phyloP scores from a whole-genome alignment of 2,888 invertebrate species.

The Elysia crispata region DNA sequence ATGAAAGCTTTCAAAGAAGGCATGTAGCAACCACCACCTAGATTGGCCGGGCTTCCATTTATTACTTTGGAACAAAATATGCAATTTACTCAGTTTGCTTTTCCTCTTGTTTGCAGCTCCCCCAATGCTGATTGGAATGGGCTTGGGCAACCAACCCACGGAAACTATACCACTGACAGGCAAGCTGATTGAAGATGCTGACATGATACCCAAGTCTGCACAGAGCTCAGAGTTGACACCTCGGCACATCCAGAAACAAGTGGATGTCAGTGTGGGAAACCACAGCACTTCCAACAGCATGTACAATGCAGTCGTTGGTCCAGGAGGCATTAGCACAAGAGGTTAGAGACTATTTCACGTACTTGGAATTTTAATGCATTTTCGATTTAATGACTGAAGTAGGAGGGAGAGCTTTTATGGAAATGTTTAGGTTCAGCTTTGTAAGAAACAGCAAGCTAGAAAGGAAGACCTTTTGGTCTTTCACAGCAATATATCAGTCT shows the following conservation, averaged over 20 bases:
- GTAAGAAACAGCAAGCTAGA: too few species aligned
- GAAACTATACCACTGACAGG: background rate
- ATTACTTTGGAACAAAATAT: too few species aligned
- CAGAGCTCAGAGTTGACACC: constrained; percentile 67
- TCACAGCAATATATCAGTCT: too few species aligned
- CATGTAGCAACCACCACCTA: too few species aligned
- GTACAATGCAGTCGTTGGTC: constrained; percentile 73
- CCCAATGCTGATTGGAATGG: constrained; percentile 35
- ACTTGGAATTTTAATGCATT: background rate
- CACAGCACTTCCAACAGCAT: constrained; percentile 72
- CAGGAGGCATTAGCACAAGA: constrained; percentile 67
- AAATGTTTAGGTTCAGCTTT: background rate
- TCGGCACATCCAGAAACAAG: constrained; percentile 70
- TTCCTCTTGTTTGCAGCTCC: constrained; percentile 5
- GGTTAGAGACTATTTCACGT: background rate
- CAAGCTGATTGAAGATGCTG: constrained; percentile 45
- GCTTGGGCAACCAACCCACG: background rate
- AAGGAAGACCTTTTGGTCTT: too few species aligned
- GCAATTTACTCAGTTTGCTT: too few species aligned
- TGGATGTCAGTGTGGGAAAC: constrained; percentile 71
- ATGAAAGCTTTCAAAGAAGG: too few species aligned
- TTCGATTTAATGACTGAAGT: background rate
- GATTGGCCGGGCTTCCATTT: too few species aligned
- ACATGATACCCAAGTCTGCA: constrained; percentile 60
- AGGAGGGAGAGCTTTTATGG: background rate